Evolutionary conservation across 2,797 vertebrate species (phyloP).

Genomic region (Eospalax fontanierii): DNA sequence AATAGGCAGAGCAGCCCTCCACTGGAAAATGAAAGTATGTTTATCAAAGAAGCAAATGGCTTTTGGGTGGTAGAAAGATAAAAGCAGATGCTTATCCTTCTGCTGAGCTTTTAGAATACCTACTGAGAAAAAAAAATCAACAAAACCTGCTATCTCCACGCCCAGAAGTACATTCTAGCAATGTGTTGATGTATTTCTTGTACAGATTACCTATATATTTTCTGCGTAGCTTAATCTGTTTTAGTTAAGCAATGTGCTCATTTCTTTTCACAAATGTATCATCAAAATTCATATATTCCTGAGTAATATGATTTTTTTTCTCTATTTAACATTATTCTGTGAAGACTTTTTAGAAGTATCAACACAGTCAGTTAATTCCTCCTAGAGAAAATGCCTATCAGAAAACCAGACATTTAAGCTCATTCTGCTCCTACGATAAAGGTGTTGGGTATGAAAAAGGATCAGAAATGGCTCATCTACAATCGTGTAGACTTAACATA

Average conservation of each 20-base stretch:
- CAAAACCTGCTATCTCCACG: background rate
- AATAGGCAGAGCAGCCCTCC: background rate
- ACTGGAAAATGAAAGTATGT: background rate
- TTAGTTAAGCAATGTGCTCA: background rate
- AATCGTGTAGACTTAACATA: background rate
- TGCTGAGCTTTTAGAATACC: background rate
- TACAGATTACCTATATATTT: background rate
- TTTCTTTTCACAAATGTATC: background rate
- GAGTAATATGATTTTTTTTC: slow-evolving; percentile 35
- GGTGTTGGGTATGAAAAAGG: background rate
- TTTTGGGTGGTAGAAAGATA: background rate
- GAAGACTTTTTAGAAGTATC: slow-evolving; percentile 24
- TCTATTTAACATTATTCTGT: slow-evolving; percentile 52
- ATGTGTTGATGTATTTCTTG: background rate
- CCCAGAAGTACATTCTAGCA: background rate
- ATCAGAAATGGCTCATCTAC: background rate
- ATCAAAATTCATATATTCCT: background rate
- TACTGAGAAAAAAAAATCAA: background rate
- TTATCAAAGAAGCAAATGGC: background rate
- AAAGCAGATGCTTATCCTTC: background rate
- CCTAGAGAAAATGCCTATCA: background rate
- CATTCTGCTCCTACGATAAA: slow-evolving; percentile 5
- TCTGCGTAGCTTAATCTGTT: background rate
- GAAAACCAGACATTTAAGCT: background rate
- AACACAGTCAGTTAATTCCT: background rate